These are phyloP conservation scores for Scaeva pyrastri DNA, from an alignment of 2,888 invertebrate species.

Conservation along the genomic window DNA sequence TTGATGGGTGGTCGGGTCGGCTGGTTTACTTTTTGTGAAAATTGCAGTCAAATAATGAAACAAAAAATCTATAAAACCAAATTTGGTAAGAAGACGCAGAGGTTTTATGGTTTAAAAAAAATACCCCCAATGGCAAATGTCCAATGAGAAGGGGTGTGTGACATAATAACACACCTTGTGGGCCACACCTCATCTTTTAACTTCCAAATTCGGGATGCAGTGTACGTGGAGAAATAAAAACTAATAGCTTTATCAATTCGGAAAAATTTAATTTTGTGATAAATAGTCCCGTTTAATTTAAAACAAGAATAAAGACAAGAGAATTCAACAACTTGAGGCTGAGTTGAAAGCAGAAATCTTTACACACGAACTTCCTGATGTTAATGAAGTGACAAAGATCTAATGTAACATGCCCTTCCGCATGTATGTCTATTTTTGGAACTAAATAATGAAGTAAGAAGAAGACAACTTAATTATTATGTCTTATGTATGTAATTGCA, in stretches of 20 bases:
- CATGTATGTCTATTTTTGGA: neutral
- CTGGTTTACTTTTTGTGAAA: slow-evolving; percentile 1
- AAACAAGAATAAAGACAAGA: neutral
- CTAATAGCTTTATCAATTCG: slow-evolving; percentile 44
- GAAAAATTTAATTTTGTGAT: slow-evolving; percentile 7
- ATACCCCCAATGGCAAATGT: neutral
- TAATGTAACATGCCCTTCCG: neutral
- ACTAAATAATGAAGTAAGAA: neutral
- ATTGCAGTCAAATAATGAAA: slow-evolving; percentile 10
- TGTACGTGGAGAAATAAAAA: slow-evolving; percentile 8
- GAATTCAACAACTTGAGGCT: neutral
- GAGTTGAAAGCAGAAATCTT: neutral
- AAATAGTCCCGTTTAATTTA: neutral
- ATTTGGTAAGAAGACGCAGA: slow-evolving; percentile 9
- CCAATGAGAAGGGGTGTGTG: slow-evolving; percentile 40
- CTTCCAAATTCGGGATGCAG: slow-evolving; percentile 31
- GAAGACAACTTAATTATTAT: neutral
- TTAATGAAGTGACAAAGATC: neutral
- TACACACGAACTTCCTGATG: neutral
- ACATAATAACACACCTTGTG: slow-evolving; percentile 37
- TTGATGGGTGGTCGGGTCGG: slow-evolving; percentile 23
- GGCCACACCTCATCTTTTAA: slow-evolving; percentile 50
- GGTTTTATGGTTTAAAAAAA: slow-evolving; percentile 33
- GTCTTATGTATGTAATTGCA: too few relatives aligned
- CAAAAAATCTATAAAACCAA: neutral